Evolutionary conservation across 2,797 vertebrate genomes (phyloP), one percentile per base, ranked within the genome.

Genomic region (Trematomus bernacchii): DNA sequence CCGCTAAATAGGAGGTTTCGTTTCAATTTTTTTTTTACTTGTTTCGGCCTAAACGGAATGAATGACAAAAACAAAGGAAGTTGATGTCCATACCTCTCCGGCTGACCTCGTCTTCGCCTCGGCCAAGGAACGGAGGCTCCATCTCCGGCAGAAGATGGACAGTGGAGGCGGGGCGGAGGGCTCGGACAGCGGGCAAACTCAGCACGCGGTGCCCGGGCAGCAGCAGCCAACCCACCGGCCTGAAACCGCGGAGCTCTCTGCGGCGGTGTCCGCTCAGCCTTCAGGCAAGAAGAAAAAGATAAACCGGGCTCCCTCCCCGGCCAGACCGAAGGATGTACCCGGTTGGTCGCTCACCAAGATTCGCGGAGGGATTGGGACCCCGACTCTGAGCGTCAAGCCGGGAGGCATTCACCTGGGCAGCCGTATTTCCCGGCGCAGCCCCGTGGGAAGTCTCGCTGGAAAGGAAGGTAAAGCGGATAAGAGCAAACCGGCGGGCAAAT

Each of bases 301-400:
- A 33, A 96, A 96, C 89, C 95, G 97, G 65, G 97, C 97, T 30
- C 97, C 97, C 14, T 98, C 97, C 3, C 97, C 97, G 14, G 97
- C 97, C 19, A 94, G 97, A 89, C 97, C 97, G n/a, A 97, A 96
- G 91, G 97, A 98, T 69, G 96, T 96, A 27, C 91, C 96, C 57
- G 97, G 97, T 6, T 98, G 97, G 97, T 96, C 97, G 14, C 93
- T 97, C 73, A 95, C 96, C 42, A 97, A 96, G 92, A 95, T 96
- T 90, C 96, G 96, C 47, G 95, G 96, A 23, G 94, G 95, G 6
- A 94, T 95, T 3, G 88, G 88, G 73, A 88, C 93, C 19, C 89
- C 93, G 72, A 93, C 90, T 52, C 92, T 95, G 57, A 93, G 85
- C 80, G 92, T 94, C 50, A 94, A 94, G 75, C 91, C 94, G 37